Conservation (phyloP, 2,797 vertebrate genomes). For the Triplophysa yarkandensis region DNA sequence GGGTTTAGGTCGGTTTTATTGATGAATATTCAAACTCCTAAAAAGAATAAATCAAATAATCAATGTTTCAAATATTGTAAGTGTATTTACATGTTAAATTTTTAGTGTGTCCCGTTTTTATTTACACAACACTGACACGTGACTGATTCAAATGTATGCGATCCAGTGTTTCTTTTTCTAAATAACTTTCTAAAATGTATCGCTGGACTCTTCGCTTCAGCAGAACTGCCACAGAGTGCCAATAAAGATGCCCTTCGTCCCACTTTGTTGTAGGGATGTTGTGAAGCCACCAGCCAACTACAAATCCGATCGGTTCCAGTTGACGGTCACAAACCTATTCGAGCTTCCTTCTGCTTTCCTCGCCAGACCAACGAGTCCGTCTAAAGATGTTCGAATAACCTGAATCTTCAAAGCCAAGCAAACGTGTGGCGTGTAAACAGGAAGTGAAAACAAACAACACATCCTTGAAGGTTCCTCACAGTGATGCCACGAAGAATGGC, state of each 20-base stretch:
- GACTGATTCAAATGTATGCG: too few relatives aligned
- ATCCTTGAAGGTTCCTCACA: neutral
- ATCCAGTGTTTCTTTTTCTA: slow-evolving; percentile 25
- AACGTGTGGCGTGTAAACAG: neutral
- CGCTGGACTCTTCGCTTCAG: slow-evolving; percentile 4
- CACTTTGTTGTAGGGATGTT: slow-evolving; percentile 20
- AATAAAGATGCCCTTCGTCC: neutral
- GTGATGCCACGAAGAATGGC: too few relatives aligned
- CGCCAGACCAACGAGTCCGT: neutral
- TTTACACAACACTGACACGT: too few relatives aligned
- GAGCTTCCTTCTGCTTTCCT: neutral
- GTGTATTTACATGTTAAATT: too few relatives aligned
- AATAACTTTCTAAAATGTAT: slow-evolving; percentile 45
- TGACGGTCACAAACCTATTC: slow-evolving; percentile 2
- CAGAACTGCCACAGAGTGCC: slow-evolving; percentile 6
- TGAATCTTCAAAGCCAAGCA: neutral
- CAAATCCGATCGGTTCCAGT: slow-evolving; percentile 6
- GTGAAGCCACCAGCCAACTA: slow-evolving; percentile 12
- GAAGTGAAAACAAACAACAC: neutral
- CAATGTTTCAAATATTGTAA: too few relatives aligned
- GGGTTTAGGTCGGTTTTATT: too few relatives aligned
- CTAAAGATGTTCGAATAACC: slow-evolving; percentile 3
- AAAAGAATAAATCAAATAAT: too few relatives aligned
- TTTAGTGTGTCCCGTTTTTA: too few relatives aligned
- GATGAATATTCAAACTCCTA: too few relatives aligned